These are phyloP conservation scores for Oenanthe melanoleuca DNA, from an alignment of 2,113 vertebrate species.

Conservation along the genomic window DNA sequence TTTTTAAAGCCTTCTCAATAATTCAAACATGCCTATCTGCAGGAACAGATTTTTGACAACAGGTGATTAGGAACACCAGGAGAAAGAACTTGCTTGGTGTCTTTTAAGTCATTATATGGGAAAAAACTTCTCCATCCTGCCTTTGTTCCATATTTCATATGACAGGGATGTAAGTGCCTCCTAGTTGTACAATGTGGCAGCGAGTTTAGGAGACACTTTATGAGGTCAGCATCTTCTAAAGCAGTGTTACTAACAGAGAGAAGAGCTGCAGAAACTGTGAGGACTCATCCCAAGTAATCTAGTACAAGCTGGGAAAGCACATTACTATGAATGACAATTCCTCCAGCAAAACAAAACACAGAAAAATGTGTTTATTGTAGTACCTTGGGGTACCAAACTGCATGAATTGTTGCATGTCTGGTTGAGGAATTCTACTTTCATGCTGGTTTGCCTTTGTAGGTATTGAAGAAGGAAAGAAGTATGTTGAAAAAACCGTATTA, in stretches of 20 bases:
- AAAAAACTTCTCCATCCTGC: neutral
- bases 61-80: neutral
- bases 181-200: neutral
- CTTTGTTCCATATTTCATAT: neutral
- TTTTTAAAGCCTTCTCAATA: neutral
- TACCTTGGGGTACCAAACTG: neutral
- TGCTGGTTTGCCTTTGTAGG: constrained; percentile 69
- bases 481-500: constrained; percentile 80
- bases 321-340: neutral
- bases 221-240: neutral
- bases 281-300: neutral
- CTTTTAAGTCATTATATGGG: neutral
- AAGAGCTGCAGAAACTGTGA: neutral
- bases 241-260: neutral
- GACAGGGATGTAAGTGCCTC: neutral
- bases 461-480: constrained; percentile 85
- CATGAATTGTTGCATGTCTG: neutral
- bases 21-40: neutral
- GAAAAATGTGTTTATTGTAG: neutral
- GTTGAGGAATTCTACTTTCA: neutral
- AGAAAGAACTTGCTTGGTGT: neutral
- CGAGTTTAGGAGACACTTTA: neutral
- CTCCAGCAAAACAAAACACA: neutral
- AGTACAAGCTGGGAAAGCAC: neutral
- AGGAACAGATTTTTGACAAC: neutral